A percentile compares a stretch with the other conserved stretches of the same genome.
phyloP scores from a whole-genome alignment of 2,888 invertebrate genomes.

The Lobophora halterata region DNA sequence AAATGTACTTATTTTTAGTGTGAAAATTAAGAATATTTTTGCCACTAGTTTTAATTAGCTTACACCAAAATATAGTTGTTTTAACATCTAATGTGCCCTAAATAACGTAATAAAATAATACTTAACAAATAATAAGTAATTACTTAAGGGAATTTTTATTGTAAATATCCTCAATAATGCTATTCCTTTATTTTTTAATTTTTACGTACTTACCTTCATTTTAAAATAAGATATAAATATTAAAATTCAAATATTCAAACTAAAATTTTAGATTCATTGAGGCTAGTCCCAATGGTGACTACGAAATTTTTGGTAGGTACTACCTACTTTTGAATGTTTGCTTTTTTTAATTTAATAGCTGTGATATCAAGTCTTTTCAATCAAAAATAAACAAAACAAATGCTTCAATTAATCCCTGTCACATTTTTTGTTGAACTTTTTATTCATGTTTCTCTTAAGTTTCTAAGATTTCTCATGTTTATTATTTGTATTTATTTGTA shows the following conservation, averaged over 20 bases:
- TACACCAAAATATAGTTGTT: conserved; percentile 74
- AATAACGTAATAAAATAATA: conserved; percentile 34
- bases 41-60: conserved; percentile 75
- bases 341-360: conserved; percentile 61
- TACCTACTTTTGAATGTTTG: conserved; percentile 14
- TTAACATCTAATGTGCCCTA: conserved; percentile 49
- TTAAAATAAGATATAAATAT: conserved; percentile 42
- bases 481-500: conserved; percentile 49
- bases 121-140: conserved; percentile 36
- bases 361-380: conserved; percentile 67
- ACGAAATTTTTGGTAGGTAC: conserved; percentile 40
- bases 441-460: conserved; percentile 27
- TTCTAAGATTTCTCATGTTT: conserved; percentile 61
- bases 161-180: conserved; percentile 29
- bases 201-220: not conserved
- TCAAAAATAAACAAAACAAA: conserved; percentile 43
- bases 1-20: conserved; percentile 31
- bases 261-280: not conserved
- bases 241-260: conserved; percentile 15
- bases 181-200: not conserved
- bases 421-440: conserved; percentile 3
- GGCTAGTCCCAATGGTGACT: not conserved
- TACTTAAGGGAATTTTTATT: conserved; percentile 32
- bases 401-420: conserved; percentile 36
- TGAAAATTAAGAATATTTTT: conserved; percentile 48